phyloP scores from a whole-genome alignment of 64 coral and sea anemone species.

The Pocillopora damicornis region DNA sequence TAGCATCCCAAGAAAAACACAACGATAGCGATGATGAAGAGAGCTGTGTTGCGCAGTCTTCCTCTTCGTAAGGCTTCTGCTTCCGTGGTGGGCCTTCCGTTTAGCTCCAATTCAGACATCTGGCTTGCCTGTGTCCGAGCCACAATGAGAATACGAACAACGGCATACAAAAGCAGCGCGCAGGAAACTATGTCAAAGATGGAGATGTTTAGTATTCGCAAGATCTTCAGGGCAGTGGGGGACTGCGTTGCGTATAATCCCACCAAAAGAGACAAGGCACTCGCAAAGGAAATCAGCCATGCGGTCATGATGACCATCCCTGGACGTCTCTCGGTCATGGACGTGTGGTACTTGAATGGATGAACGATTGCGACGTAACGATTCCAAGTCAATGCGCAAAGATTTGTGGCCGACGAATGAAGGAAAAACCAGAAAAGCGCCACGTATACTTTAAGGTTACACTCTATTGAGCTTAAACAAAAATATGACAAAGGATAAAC shows the following conservation, averaged over 20 bases:
- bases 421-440: background rate
- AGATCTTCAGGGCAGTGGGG: background rate
- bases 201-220: background rate
- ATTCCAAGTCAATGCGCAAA: background rate
- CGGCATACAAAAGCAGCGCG: background rate
- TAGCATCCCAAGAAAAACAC: constrained; percentile 8
- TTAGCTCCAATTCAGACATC: background rate
- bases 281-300: background rate
- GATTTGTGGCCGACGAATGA: background rate
- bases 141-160: background rate
- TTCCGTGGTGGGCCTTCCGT: background rate
- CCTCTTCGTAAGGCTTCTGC: background rate
- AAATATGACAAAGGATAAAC: background rate
- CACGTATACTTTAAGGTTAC: background rate
- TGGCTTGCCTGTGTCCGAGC: background rate
- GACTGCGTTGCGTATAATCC: background rate
- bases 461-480: background rate
- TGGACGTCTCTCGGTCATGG: background rate
- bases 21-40: background rate
- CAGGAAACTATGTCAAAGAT: constrained; percentile 3
- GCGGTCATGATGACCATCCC: background rate
- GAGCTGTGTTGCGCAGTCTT: background rate
- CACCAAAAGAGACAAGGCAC: background rate
- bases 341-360: background rate
- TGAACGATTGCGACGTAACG: background rate